Percentiles rank a stretch among this genome's conserved stretches.
Conservation (phyloP, 2,888 invertebrate genomes). For the Automeris io region DNA sequence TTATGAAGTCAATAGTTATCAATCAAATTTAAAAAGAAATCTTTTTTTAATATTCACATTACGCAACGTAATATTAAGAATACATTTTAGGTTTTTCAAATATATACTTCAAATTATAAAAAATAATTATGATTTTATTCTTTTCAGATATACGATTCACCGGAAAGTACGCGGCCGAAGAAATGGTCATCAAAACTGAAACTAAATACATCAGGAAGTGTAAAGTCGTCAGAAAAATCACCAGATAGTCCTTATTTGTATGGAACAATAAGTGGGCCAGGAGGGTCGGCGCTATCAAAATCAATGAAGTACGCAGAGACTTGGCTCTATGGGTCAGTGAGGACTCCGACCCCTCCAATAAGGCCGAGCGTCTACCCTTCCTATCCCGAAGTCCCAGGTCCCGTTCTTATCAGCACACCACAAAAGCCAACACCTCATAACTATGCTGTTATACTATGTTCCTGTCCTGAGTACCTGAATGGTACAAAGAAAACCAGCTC, state of each 20-base stretch:
- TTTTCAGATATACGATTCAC: constrained; percentile 70
- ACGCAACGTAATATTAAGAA: too few species aligned
- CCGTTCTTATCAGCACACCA: constrained; percentile 71
- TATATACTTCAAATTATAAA: too few species aligned
- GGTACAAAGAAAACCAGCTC: constrained; percentile 85
- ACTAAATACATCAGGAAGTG: constrained; percentile 68
- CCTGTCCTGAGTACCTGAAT: constrained; percentile 87
- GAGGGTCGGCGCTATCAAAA: constrained; percentile 84
- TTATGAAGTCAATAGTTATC: too few species aligned
- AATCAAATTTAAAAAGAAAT: too few species aligned
- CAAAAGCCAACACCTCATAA: constrained; percentile 78
- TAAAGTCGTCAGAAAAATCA: constrained; percentile 64
- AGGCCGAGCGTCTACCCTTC: constrained; percentile 70
- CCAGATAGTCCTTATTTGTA: constrained; percentile 69
- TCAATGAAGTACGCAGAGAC: constrained; percentile 92
- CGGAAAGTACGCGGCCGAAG: constrained; percentile 77
- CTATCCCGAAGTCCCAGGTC: constrained; percentile 63
- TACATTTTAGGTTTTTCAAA: too few species aligned
- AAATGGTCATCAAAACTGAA: constrained; percentile 86
- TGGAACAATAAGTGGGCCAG: constrained; percentile 75
- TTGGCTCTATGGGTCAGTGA: constrained; percentile 89
- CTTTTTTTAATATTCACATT: too few species aligned
- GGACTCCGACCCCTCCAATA: constrained; percentile 69
- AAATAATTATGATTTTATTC: constrained; percentile 11
- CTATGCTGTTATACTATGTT: constrained; percentile 85